Percentiles rank a stretch among this genome's conserved stretches.
Evolutionary conservation across 2,113 vertebrate genomes (phyloP).

Genomic region (Campylomormyrus numenius): DNA sequence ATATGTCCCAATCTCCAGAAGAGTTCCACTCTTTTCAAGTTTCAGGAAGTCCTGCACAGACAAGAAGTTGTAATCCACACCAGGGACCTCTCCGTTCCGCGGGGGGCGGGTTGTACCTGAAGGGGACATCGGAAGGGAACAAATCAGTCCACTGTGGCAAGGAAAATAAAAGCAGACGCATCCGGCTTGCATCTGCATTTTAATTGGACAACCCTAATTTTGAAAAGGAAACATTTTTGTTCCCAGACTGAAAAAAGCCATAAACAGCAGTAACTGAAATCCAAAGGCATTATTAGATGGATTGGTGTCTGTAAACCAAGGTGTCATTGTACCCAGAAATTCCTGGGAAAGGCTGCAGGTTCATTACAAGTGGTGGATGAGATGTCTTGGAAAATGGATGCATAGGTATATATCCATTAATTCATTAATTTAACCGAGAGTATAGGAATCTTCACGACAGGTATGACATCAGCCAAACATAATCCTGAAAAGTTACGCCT

Average conservation of each 20-base stretch:
- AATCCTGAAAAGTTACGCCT: background rate
- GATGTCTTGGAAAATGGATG: background rate
- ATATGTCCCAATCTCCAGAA: conserved; percentile 94
- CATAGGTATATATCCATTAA: background rate
- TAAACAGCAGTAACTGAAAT: background rate
- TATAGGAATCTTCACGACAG: background rate
- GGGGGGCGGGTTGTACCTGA: conserved; percentile 91
- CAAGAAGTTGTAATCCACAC: conserved; percentile 95
- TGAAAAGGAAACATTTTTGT: background rate
- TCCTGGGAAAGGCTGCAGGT: background rate
- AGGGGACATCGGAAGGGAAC: conserved; percentile 28
- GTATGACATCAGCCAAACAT: background rate
- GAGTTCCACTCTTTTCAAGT: conserved; percentile 85
- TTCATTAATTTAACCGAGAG: background rate
- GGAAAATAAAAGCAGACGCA: background rate
- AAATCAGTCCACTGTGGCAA: background rate
- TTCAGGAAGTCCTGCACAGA: conserved; percentile 87
- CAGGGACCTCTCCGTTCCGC: conserved; percentile 89
- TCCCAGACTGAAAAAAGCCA: background rate
- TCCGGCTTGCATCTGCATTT: too few relatives aligned
- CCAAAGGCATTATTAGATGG: background rate
- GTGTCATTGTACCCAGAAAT: background rate
- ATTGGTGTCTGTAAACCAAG: background rate
- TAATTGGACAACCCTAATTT: background rate
- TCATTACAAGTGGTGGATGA: background rate